Conservation (phyloP, 2,888 invertebrate genomes). For the Ceratothoa steindachneri region DNA sequence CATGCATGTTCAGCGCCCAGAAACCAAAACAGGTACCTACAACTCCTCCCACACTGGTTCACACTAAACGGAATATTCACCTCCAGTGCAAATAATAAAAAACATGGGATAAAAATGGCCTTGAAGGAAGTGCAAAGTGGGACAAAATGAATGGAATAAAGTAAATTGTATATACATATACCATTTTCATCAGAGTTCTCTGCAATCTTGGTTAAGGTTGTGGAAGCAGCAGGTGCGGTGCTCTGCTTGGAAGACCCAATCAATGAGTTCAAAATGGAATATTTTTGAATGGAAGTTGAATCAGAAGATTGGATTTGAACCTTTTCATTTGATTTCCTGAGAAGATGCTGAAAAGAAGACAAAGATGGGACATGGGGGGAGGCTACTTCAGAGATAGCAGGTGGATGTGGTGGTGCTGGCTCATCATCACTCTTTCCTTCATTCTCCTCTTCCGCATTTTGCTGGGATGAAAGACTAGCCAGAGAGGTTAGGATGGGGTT, state of each 20-base stretch:
- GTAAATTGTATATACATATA: too few relatives aligned
- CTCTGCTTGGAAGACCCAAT: conserved; percentile 4
- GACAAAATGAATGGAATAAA: too few relatives aligned
- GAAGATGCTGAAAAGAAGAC: conserved; percentile 1
- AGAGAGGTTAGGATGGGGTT: neutral
- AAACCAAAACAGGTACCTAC: too few relatives aligned
- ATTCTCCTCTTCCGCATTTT: neutral
- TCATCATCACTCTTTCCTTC: neutral
- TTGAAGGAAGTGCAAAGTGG: too few relatives aligned
- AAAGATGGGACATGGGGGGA: too few relatives aligned
- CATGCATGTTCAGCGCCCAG: too few relatives aligned
- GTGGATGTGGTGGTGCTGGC: neutral
- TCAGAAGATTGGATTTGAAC: neutral
- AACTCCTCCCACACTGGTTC: too few relatives aligned
- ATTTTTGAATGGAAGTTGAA: neutral
- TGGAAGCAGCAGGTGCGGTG: neutral
- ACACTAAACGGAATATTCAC: too few relatives aligned
- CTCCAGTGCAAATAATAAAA: too few relatives aligned
- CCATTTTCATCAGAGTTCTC: neutral
- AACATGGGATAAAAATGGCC: too few relatives aligned
- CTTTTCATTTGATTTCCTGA: neutral
- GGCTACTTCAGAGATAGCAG: neutral
- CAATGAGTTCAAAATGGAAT: neutral
- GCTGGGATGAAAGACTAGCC: neutral
- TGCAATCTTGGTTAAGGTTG: neutral